Conservation (phyloP, 2,113 vertebrate species). For the Xiphophorus hellerii region DNA sequence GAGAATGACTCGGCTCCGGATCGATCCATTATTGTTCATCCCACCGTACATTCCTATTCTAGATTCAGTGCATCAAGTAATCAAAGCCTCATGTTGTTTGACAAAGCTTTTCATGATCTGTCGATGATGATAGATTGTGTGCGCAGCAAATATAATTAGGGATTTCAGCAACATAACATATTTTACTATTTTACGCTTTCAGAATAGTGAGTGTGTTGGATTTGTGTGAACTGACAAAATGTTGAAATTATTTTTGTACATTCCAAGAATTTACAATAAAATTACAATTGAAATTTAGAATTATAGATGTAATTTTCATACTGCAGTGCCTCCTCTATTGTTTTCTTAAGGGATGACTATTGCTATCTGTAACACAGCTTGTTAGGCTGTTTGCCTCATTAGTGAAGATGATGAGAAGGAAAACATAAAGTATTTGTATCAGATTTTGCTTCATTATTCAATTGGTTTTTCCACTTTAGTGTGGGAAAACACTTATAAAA, state of each 20-base stretch:
- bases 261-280: background rate
- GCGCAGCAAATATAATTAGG: background rate
- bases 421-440: conserved; percentile 47
- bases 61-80: background rate
- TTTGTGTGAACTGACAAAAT: background rate
- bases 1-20: background rate
- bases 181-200: background rate
- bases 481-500: conserved; percentile 58
- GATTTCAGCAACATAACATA: background rate
- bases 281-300: background rate
- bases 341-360: conserved; percentile 11
- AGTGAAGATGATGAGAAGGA: conserved; percentile 36
- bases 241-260: background rate
- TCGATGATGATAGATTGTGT: background rate
- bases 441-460: conserved; percentile 58
- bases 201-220: background rate
- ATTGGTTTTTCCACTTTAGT: conserved; percentile 55
- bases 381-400: conserved; percentile 54
- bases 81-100: background rate
- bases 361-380: conserved; percentile 28
- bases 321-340: background rate
- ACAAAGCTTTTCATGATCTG: conserved; percentile 5
- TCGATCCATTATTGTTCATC: background rate
- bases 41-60: background rate
- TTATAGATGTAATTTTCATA: background rate